phyloP scores from a whole-genome alignment of 2,797 vertebrate species.

The Pachyuromys duprasi region DNA sequence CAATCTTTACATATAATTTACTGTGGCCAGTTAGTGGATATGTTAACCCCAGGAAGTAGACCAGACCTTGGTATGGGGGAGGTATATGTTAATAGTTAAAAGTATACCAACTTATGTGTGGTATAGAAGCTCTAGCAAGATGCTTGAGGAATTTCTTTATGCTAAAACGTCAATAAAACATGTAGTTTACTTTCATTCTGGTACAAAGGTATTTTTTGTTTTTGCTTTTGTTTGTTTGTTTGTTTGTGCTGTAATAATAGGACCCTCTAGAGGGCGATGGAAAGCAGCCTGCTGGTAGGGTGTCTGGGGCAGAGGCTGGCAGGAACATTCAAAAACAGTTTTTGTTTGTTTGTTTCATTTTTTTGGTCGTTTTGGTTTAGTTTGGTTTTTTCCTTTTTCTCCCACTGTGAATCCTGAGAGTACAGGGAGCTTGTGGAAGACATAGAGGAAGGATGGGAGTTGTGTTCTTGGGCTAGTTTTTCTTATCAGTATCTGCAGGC shows the following conservation, averaged over 20 bases:
- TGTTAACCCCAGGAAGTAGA: neutral
- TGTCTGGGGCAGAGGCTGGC: neutral
- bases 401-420: neutral
- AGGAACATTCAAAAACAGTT: neutral
- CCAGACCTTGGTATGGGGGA: neutral
- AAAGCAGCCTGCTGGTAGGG: constrained; percentile 34
- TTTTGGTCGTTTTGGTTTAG: no score
- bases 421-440: neutral
- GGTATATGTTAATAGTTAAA: neutral
- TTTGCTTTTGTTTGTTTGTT: no score
- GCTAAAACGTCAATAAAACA: neutral
- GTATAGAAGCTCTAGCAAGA: neutral
- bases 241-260: neutral
- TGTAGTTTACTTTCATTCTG: no score
- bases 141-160: neutral
- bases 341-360: neutral
- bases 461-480: neutral
- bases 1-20: neutral
- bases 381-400: neutral
- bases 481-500: neutral
- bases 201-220: no score
- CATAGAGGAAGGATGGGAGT: neutral
- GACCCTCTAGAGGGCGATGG: constrained; percentile 56
- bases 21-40: neutral
- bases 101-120: neutral